Evolutionary conservation across 2,888 invertebrate genomes (phyloP), one percentile per base, ranked within the genome.

Genomic region (Dryobotodes eremita): DNA sequence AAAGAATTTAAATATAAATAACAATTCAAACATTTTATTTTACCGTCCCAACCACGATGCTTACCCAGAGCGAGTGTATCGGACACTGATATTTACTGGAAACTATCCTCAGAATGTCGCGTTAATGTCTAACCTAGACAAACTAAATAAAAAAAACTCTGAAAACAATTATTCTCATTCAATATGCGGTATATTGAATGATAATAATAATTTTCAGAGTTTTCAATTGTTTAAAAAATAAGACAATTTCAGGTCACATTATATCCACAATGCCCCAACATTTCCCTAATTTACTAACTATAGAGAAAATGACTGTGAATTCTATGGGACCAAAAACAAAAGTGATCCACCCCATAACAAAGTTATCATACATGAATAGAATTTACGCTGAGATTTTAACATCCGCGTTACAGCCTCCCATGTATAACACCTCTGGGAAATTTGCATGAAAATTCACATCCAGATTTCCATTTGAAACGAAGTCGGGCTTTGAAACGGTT

Each of bases 401-500:
- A 83, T 80, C 73, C 77, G 65, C 84, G 84, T 83, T 81, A 80
- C 79, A 77, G 75, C 73, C 87, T 80, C 77, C 84, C 79, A 77
- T 86, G 90, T 89, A 88, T 85, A 89, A 89, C 88, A 90, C 87
- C 89, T 90, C 84, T 68, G 88, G 85, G 86, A 90, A 89, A 90
- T 90, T 89, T 89, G 80, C 90, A 89, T 90, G 90, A 89, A 90
- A 89, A 90, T 90, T 89, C 90, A 83, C 86, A 83, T 61, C 85
- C 84, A 87, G 88, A 90, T 90, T 90, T 89, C 89, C 89, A 90
- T 90, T 89, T 85, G 84, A 86, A 90, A 89, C 86, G 87, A 89
- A 89, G 84, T 90, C 88, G 77, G 82, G 82, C 87, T 89, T 89
- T 86, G 83, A 85, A 85, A 85, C 82, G 81, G 84, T 77, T 71